phyloP scores from a whole-genome alignment of 1,140 invertebrate species.

The Calosoma granatense region DNA sequence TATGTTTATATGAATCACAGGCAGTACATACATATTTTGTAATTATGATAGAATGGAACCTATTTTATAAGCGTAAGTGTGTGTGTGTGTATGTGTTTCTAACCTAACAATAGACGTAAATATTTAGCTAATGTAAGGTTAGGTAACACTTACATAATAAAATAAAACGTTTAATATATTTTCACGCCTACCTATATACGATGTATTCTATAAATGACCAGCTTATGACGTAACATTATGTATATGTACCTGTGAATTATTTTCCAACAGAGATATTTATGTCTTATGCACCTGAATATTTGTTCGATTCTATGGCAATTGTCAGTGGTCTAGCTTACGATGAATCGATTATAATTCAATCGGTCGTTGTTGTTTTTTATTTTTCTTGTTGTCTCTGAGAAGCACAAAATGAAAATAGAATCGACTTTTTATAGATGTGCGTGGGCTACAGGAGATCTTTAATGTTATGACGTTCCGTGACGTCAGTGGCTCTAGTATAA shows the following conservation, averaged over 20 bases:
- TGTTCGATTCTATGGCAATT: too few species aligned
- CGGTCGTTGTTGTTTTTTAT: too few species aligned
- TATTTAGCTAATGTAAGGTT: background rate
- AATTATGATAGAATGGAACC: too few species aligned
- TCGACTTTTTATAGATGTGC: background rate
- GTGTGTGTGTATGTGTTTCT: background rate
- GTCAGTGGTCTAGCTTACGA: too few species aligned
- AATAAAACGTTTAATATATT: background rate
- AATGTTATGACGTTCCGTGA: background rate
- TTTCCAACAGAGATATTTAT: background rate
- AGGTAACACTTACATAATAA: background rate
- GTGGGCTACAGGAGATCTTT: background rate
- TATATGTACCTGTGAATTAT: background rate
- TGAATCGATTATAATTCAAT: too few species aligned
- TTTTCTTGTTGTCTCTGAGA: background rate
- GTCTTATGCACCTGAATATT: too few species aligned
- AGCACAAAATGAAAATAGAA: background rate
- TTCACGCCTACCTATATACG: background rate
- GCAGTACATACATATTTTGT: too few species aligned
- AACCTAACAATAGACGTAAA: conserved; percentile 1
- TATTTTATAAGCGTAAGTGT: too few species aligned
- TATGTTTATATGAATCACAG: too few species aligned
- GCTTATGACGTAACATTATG: background rate
- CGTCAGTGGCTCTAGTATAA: too few species aligned
- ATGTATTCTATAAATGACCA: background rate